A percentile compares a stretch with the other conserved stretches of the same genome.
phyloP scores from a whole-genome alignment of 1,140 invertebrate genomes.

The Lysiphlebus fabarum region DNA sequence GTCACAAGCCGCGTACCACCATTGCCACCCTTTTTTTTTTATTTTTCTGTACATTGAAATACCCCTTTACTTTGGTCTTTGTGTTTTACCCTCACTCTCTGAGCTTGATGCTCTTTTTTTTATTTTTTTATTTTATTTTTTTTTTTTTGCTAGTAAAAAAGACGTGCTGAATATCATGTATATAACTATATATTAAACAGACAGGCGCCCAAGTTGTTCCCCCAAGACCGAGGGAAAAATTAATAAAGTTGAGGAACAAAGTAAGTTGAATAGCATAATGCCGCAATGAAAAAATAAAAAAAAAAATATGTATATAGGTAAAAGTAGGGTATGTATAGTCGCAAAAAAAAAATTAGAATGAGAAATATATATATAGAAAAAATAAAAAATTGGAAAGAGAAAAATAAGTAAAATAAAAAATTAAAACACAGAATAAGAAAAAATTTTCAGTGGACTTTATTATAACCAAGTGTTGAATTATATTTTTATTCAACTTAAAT shows the following conservation, averaged over 20 bases:
- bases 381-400: constrained; percentile 16
- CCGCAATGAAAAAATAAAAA: constrained; percentile 30
- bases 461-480: constrained; percentile 35
- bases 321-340: too few species aligned
- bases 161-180: not conserved
- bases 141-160: not conserved
- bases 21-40: constrained; percentile 26
- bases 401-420: constrained; percentile 9
- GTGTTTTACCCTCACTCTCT: constrained; percentile 22
- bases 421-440: constrained; percentile 16
- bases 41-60: not conserved
- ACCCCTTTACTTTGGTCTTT: constrained; percentile 14
- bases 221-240: constrained; percentile 44
- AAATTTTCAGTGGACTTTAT: constrained; percentile 31
- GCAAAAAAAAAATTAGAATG: not conserved
- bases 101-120: constrained; percentile 10
- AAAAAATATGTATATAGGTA: too few species aligned
- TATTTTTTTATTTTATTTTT: too few species aligned
- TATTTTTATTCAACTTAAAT: constrained; percentile 24
- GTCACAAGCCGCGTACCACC: constrained; percentile 42
- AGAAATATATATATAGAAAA: constrained; percentile 12
- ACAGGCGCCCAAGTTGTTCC: constrained; percentile 5
- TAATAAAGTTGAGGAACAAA: constrained; percentile 59
- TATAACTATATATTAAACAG: constrained; percentile 9
- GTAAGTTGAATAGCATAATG: constrained; percentile 55